Evolutionary conservation across 1,140 invertebrate genomes (phyloP).

Genomic region (Aphelenchoides besseyi): DNA sequence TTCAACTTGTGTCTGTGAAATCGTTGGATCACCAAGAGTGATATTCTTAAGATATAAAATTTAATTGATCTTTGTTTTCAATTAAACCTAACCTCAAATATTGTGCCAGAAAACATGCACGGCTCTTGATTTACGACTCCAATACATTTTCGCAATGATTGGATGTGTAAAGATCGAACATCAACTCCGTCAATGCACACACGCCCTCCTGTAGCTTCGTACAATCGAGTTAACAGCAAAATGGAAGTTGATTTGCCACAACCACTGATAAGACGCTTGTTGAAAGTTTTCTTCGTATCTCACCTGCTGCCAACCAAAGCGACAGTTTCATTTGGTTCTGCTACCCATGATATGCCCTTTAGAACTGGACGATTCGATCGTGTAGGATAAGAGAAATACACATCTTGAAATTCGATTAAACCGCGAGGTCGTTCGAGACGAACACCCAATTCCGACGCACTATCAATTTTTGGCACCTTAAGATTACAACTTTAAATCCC

Average conservation of each 20-base stretch:
- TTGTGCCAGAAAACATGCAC: conserved; percentile 21
- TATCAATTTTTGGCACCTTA: conserved; percentile 54
- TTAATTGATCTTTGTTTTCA: neutral
- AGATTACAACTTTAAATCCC: no score
- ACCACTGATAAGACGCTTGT: conserved; percentile 61
- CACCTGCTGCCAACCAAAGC: conserved; percentile 73
- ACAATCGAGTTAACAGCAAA: conserved; percentile 64
- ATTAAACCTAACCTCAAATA: conserved; percentile 11
- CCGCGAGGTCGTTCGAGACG: neutral
- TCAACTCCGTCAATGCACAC: conserved; percentile 24
- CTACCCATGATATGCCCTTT: conserved; percentile 77
- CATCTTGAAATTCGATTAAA: conserved; percentile 19
- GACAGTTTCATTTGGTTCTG: conserved; percentile 81
- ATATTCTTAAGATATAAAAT: conserved; percentile 54
- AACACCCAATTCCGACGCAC: conserved; percentile 1
- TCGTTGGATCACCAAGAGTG: conserved; percentile 43
- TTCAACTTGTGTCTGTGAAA: conserved; percentile 6
- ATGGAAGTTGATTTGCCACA: conserved; percentile 45
- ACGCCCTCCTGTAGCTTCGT: conserved; percentile 62
- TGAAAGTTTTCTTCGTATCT: conserved; percentile 48
- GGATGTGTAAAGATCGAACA: conserved; percentile 32
- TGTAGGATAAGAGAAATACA: conserved; percentile 23
- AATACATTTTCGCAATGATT: conserved; percentile 23
- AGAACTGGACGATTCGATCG: conserved; percentile 67
- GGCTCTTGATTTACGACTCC: conserved; percentile 28